phyloP scores from a whole-genome alignment of 2,888 invertebrate species.

The Mamestra brassicae region DNA sequence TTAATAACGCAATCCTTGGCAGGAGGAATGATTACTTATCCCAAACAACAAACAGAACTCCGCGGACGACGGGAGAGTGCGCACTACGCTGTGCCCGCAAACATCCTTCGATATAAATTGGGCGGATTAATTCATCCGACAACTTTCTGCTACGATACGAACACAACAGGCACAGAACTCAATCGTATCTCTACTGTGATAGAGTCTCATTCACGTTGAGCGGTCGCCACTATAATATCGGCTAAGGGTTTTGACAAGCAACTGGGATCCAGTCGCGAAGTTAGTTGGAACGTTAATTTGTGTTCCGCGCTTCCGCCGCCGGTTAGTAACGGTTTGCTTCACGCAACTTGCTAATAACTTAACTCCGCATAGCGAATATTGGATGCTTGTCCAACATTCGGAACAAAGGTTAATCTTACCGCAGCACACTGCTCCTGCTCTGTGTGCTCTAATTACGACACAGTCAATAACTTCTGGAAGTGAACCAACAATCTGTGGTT shows the following conservation, averaged over 20 bases:
- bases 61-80: constrained; percentile 35
- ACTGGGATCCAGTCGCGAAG: constrained; percentile 43
- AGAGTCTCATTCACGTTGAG: constrained; percentile 15
- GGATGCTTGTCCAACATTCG: constrained; percentile 20
- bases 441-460: not conserved
- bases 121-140: constrained; percentile 59
- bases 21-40: constrained; percentile 38
- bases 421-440: not conserved
- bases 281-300: constrained; percentile 60
- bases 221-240: constrained; percentile 29
- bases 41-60: constrained; percentile 39
- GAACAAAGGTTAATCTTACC: constrained; percentile 1
- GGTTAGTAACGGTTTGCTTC: constrained; percentile 39
- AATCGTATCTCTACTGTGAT: not conserved
- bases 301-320: constrained; percentile 39
- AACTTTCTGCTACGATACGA: constrained; percentile 16
- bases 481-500: not conserved
- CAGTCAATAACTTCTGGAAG: not conserved
- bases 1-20: constrained; percentile 29
- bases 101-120: constrained; percentile 64
- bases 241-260: constrained; percentile 48
- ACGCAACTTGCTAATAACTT: constrained; percentile 42
- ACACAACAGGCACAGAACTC: not conserved
- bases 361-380: constrained; percentile 24
- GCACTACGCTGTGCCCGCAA: constrained; percentile 33